Evolutionary conservation across 2,888 invertebrate genomes (phyloP).

Genomic region (Pedicia rivosa): DNA sequence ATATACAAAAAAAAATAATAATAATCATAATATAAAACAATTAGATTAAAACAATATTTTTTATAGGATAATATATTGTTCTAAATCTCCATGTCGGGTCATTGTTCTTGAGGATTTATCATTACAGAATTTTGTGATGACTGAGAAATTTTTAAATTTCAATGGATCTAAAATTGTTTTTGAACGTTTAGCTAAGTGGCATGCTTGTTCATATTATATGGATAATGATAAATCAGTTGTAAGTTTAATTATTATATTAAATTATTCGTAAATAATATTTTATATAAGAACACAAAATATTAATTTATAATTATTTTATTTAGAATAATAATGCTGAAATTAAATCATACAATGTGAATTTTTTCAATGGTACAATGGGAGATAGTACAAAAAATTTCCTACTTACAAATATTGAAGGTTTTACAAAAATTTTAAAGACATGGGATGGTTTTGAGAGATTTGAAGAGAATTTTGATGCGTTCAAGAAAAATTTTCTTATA

Average conservation of each 20-base stretch:
- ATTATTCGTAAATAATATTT: neutral
- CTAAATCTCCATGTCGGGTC: conserved; percentile 10
- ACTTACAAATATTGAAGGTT: too few species aligned
- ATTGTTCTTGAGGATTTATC: conserved; percentile 33
- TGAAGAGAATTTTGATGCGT: conserved; percentile 5
- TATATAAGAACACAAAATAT: conserved; percentile 1
- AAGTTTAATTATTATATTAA: neutral
- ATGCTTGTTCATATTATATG: conserved; percentile 32
- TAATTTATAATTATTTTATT: conserved; percentile 5
- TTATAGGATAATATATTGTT: conserved; percentile 9
- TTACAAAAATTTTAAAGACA: too few species aligned
- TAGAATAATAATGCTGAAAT: too few species aligned
- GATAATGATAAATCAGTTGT: conserved; percentile 15
- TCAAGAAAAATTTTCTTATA: conserved; percentile 6
- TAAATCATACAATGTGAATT: too few species aligned
- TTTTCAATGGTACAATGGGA: too few species aligned
- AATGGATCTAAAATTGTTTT: conserved; percentile 29
- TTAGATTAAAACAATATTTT: too few species aligned
- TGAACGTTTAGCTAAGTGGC: conserved; percentile 31
- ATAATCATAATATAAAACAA: conserved; percentile 2
- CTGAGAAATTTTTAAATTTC: conserved; percentile 29
- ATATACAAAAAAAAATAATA: neutral
- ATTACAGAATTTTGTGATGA: conserved; percentile 30
- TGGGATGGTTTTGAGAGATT: conserved; percentile 5
- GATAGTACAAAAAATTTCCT: too few species aligned